Base-by-base conservation (phyloP, 92 coral and sea anemone genomes). In the Umimayanthus chanpuru region DNA sequence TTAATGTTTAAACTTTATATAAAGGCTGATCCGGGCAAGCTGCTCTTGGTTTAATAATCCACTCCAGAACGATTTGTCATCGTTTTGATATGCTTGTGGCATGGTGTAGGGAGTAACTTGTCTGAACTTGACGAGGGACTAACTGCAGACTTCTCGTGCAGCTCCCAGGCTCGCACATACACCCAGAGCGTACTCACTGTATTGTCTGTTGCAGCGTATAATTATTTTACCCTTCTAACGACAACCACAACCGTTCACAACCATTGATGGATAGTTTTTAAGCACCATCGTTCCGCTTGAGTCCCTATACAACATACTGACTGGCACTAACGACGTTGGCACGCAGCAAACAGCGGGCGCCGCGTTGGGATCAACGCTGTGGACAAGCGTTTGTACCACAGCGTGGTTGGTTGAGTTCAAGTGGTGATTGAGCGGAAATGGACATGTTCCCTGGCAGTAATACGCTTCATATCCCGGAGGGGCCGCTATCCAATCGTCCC, bases 401-500 rank as follows among this genome's bases (percentile, higher is more conserved):
- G 99, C 99, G 82, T 97, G 99, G 84, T 97, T 97, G 53, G 98
- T 95, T 73, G 96, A 88, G 92, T 97, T 97, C 89, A 90, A 80
- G 78, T 93, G 92, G 77, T 92, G 79, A 56, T 95, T 83, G 75
- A 94, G 90, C 43, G 97, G 96, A 83, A 91, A 97, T 7, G 96
- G 96, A 32, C 99, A 97, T 40, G 83, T 90, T 29, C 99, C 99
- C 49, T 77, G 89, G 82, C 99, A 97, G 81, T 89, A 95, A 75
- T 87, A 97, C 16, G 98, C 95, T 25, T 79, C 84, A 81, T 97
- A 97, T 3, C 97, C 97, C 7, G 91, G 93, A 7, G 99, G 99
- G 9, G 99, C 99, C 41, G 93, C 94, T 38, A 97, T 95, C 99
- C 99, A 97, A 47, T 94, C 96, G 58, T 94, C 90, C 99, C 99